Percentiles rank a stretch among this genome's conserved stretches.
Conservation (phyloP, 2,113 vertebrate genomes). For the Sinosuthora webbiana region DNA sequence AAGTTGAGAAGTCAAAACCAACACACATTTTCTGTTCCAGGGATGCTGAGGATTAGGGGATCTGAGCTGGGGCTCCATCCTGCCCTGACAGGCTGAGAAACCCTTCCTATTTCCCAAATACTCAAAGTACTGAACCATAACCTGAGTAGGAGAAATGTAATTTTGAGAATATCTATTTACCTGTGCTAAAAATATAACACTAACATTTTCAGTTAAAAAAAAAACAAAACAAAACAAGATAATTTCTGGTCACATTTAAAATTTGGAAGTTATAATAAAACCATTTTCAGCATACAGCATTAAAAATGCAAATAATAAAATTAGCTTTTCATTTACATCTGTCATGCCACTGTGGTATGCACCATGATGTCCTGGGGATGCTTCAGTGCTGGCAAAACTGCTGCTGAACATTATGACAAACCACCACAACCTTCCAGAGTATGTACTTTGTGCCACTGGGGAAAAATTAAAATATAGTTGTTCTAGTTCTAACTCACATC, state of each 20-base stretch:
- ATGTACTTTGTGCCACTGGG: not conserved
- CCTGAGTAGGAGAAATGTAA: not conserved
- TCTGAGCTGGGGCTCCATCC: not conserved
- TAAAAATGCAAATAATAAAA: not conserved
- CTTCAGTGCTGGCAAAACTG: not conserved
- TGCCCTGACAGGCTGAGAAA: not conserved
- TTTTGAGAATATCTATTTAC: not conserved
- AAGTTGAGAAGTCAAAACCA: not conserved
- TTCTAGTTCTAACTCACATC: not conserved
- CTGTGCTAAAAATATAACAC: not conserved
- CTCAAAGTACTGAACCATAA: not conserved
- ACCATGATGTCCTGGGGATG: not conserved
- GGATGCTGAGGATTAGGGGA: not conserved
- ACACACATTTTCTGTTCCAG: not conserved
- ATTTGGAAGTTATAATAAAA: not conserved
- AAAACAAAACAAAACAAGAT: not conserved
- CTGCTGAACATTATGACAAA: not conserved
- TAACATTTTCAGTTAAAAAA: not conserved
- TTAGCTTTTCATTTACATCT: slow-evolving; percentile 1
- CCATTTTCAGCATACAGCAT: not conserved
- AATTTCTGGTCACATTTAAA: not conserved
- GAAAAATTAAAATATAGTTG: not conserved
- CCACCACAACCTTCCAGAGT: not conserved
- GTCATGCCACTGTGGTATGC: not conserved
- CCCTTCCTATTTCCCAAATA: not conserved